Evolutionary conservation across 2,797 vertebrate genomes (phyloP).

Genomic region (Aldrovandia affinis): DNA sequence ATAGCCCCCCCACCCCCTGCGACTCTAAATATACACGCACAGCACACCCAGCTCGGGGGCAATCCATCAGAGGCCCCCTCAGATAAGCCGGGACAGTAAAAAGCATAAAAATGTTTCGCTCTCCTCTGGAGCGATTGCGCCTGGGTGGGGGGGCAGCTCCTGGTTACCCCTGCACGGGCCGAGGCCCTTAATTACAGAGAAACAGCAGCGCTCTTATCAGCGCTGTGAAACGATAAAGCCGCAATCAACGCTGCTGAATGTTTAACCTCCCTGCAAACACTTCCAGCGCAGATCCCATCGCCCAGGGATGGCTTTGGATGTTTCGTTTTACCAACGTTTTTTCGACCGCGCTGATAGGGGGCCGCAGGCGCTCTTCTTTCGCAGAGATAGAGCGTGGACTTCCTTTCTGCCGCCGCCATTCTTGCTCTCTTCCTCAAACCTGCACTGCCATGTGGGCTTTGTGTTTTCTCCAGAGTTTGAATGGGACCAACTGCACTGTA

Average conservation of each 20-base stretch:
- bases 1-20: conserved; percentile 41
- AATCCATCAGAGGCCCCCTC: conserved; percentile 51
- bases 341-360: not conserved
- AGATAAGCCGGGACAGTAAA: conserved; percentile 54
- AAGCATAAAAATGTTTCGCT: conserved; percentile 50
- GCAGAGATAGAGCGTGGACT: not conserved
- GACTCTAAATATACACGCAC: conserved; percentile 57
- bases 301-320: not conserved
- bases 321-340: not conserved
- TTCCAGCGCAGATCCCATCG: too few species aligned
- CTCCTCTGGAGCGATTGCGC: conserved; percentile 43
- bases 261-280: conserved; percentile 15
- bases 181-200: conserved; percentile 5
- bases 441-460: too few species aligned
- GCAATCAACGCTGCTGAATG: conserved; percentile 26
- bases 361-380: not conserved
- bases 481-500: too few species aligned
- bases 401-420: not conserved
- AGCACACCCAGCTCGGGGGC: too few species aligned
- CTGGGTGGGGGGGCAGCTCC: conserved; percentile 24
- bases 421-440: too few species aligned
- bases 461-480: too few species aligned
- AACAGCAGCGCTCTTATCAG: conserved; percentile 35
- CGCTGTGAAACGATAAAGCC: conserved; percentile 30
- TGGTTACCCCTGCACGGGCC: conserved; percentile 38